Evolutionary conservation across 2,888 invertebrate genomes (phyloP).

Genomic region (Sminthurinus aureus): DNA sequence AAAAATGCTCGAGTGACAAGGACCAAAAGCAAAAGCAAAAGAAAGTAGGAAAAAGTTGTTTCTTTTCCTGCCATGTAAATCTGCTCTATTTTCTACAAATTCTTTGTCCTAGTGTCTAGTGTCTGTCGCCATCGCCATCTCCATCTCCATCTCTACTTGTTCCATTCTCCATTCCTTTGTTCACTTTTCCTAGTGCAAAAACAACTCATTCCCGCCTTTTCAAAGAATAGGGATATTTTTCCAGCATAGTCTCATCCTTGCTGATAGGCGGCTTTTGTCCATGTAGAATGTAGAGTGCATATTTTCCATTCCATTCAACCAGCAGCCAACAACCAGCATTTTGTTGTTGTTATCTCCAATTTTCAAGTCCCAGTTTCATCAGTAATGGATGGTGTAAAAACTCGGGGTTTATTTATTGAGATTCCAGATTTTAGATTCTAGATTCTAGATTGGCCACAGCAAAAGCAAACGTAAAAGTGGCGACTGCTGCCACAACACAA

Average conservation of each 20-base stretch:
- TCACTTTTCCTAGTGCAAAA: not conserved
- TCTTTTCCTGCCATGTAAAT: constrained; percentile 22
- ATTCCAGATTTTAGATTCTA: not conserved
- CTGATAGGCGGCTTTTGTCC: not conserved
- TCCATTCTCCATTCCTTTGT: not conserved
- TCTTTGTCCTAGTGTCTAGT: constrained; percentile 1
- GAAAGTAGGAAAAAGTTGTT: constrained; percentile 5
- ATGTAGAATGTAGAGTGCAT: not conserved
- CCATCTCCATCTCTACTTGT: not conserved
- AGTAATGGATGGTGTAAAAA: not conserved
- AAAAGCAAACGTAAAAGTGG: not conserved
- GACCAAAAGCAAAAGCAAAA: not conserved
- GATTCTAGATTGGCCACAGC: not conserved
- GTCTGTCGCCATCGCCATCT: not conserved
- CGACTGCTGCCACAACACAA: too few relatives aligned
- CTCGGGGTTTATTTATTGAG: not conserved
- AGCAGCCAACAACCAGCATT: too few relatives aligned
- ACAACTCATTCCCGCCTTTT: too few relatives aligned
- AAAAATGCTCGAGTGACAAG: not conserved
- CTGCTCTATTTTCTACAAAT: not conserved
- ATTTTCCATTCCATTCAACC: not conserved
- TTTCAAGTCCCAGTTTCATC: not conserved
- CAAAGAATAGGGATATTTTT: too few relatives aligned
- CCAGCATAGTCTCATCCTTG: not conserved
- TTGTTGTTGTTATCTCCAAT: not conserved